A percentile compares a stretch with the other conserved stretches of the same genome.
Conservation (phyloP, 1,140 invertebrate genomes). For the Mycetomoellerius zeteki region DNA sequence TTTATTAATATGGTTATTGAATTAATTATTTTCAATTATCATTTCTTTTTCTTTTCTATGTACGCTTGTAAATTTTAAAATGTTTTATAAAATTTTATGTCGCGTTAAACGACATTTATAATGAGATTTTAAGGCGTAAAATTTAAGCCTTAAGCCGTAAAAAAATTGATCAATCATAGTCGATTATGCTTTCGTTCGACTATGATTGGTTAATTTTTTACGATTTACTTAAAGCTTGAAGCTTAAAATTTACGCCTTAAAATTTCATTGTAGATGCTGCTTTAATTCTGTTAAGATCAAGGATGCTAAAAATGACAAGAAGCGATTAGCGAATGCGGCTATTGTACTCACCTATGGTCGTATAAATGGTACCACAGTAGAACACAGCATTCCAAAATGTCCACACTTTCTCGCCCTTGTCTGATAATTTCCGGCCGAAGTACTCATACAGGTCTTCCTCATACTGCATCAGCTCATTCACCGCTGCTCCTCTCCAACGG, state of each 20-base stretch:
- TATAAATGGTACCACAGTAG: constrained; percentile 97
- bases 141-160: no score
- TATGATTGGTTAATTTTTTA: no score
- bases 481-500: constrained; percentile 85
- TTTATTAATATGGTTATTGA: no score
- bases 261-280: no score
- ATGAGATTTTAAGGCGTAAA: no score
- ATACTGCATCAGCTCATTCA: constrained; percentile 86
- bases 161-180: no score
- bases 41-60: no score
- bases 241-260: no score
- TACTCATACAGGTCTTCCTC: constrained; percentile 88
- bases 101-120: no score
- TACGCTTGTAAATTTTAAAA: neutral
- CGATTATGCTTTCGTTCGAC: no score
- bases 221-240: no score
- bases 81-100: neutral
- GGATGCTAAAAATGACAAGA: neutral
- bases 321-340: neutral
- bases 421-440: constrained; percentile 86
- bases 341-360: constrained; percentile 94
- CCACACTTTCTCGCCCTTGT: constrained; percentile 89
- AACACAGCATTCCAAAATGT: constrained; percentile 96
- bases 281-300: neutral
- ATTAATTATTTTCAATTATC: no score